Evolutionary conservation across 1,140 invertebrate genomes (phyloP).

Genomic region (Stegodyphus mimosarum): DNA sequence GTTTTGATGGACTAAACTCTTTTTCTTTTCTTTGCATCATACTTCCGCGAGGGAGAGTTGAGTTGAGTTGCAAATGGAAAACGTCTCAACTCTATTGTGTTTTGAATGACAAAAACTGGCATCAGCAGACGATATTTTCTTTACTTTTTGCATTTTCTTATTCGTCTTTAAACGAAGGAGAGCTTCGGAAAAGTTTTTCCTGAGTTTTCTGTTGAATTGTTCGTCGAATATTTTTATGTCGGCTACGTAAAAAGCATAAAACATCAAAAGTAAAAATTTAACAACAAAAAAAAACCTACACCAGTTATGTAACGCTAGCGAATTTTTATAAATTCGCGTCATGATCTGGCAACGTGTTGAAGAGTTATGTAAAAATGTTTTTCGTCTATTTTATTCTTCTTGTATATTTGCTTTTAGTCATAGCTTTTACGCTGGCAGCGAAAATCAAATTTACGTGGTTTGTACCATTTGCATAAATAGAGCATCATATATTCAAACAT

Average conservation of each 20-base stretch:
- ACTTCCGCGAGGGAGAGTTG: background rate
- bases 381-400: background rate
- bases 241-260: conserved; percentile 26
- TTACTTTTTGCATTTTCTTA: conserved; percentile 28
- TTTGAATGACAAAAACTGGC: conserved; percentile 39
- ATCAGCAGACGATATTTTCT: conserved; percentile 41
- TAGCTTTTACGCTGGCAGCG: background rate
- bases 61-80: conserved; percentile 46
- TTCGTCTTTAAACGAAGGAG: conserved; percentile 15
- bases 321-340: conserved; percentile 50
- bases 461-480: conserved; percentile 29
- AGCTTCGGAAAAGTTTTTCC: background rate
- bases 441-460: conserved; percentile 41
- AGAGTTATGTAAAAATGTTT: conserved; percentile 22
- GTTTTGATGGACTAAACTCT: conserved; percentile 9
- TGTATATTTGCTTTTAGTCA: background rate
- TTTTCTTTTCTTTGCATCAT: background rate
- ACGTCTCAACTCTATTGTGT: conserved; percentile 37
- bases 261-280: conserved; percentile 10
- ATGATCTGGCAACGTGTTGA: conserved; percentile 33
- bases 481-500: conserved; percentile 39
- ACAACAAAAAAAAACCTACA: background rate
- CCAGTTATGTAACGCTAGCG: background rate
- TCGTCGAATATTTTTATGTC: conserved; percentile 25
- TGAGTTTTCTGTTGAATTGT: conserved; percentile 3